Conservation (phyloP, 2,888 invertebrate species). For the Buathra laborator region DNA sequence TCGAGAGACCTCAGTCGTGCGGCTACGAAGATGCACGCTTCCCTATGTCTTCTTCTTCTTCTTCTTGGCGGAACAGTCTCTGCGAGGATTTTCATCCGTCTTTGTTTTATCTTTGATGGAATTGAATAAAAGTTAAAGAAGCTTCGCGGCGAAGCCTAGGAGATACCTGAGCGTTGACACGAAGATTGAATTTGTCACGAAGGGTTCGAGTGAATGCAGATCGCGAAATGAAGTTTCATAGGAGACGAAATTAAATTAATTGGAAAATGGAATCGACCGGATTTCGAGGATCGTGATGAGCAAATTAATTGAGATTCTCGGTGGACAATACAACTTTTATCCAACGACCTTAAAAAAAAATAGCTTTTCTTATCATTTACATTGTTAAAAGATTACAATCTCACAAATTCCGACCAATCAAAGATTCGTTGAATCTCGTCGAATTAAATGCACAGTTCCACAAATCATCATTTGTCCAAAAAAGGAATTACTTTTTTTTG, state of each 20-base stretch:
- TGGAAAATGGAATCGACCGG: too few species aligned
- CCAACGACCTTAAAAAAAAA: too few species aligned
- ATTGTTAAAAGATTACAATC: background rate
- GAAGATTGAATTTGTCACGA: slow-evolving; percentile 26
- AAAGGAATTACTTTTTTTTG: background rate
- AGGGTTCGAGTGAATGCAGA: background rate
- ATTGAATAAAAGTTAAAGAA: slow-evolving; percentile 48
- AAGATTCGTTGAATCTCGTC: background rate
- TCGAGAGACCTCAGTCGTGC: slow-evolving; percentile 35
- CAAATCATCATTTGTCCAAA: slow-evolving; percentile 5
- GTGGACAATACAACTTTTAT: too few species aligned
- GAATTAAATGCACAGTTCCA: background rate
- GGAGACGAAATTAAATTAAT: too few species aligned
- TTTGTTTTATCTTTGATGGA: slow-evolving; percentile 40
- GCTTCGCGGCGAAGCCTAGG: background rate
- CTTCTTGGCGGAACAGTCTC: background rate
- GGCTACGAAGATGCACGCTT: slow-evolving; percentile 9
- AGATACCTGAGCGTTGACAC: background rate
- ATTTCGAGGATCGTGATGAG: too few species aligned
- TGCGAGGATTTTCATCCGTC: slow-evolving; percentile 29
- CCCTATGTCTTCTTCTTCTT: slow-evolving; percentile 3
- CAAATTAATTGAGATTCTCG: too few species aligned
- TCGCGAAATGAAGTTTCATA: background rate
- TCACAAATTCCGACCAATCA: background rate
- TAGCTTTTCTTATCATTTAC: too few species aligned